These are phyloP conservation scores for Manis javanica DNA, from an alignment of 2,797 vertebrate species.

Conservation along the genomic window DNA sequence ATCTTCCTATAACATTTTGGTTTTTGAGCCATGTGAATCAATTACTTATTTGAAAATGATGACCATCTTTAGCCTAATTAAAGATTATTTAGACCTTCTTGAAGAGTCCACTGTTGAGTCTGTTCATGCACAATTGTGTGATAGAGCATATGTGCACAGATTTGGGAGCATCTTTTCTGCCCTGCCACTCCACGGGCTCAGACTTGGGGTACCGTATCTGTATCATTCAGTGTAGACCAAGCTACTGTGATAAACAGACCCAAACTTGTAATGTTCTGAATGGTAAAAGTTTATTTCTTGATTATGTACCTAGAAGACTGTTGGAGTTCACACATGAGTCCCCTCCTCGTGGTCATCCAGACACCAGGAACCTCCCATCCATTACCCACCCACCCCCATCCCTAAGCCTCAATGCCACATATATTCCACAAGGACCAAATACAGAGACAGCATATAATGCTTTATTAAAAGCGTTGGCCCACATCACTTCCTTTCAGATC, in stretches of 20 bases:
- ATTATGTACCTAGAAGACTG: background rate
- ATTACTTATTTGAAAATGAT: background rate
- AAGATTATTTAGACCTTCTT: background rate
- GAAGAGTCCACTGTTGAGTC: background rate
- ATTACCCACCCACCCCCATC: background rate
- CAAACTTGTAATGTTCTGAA: background rate
- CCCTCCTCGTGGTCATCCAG: background rate
- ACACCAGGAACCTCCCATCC: background rate
- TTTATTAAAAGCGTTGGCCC: background rate
- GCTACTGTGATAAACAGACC: background rate
- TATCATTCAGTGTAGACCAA: background rate
- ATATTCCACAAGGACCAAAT: background rate
- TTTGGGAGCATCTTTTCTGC: background rate
- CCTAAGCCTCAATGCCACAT: background rate
- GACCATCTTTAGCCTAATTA: background rate
- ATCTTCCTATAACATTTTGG: background rate
- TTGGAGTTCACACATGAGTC: fast-evolving
- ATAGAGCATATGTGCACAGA: background rate
- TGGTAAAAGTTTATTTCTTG: background rate
- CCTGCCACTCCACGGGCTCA: background rate
- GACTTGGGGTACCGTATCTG: background rate
- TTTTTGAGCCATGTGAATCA: background rate
- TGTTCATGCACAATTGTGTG: background rate
- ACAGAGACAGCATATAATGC: background rate
- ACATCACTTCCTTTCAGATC: background rate